Percentiles rank a stretch among this genome's conserved stretches.
Conservation (phyloP, 2,113 vertebrate genomes). For the Aix galericulata region DNA sequence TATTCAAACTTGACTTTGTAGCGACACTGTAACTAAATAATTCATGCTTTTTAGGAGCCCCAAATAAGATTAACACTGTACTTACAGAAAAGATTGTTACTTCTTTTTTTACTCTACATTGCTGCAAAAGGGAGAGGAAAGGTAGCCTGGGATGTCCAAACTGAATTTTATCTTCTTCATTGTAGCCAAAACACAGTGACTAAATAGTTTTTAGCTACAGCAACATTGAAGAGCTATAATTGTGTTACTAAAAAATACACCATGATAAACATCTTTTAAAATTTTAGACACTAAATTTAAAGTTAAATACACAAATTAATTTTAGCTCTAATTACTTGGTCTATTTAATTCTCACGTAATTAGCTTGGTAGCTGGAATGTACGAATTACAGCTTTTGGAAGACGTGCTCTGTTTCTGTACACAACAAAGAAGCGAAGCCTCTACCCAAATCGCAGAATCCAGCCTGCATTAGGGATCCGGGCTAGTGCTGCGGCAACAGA, state of each 20-base stretch:
- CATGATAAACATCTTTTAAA: neutral
- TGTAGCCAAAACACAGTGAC: neutral
- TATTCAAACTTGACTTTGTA: neutral
- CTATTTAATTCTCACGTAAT: neutral
- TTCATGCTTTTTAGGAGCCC: neutral
- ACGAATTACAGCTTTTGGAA: neutral
- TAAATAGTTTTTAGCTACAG: neutral
- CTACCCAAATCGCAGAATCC: neutral
- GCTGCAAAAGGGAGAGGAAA: neutral
- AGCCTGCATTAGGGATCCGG: neutral
- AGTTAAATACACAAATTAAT: constrained; percentile 4
- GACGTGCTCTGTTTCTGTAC: neutral
- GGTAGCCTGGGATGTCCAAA: neutral
- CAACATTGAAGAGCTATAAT: neutral
- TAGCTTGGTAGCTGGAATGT: neutral
- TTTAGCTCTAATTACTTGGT: constrained; percentile 34
- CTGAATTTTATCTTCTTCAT: neutral
- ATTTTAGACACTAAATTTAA: neutral
- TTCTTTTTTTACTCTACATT: neutral
- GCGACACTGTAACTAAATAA: neutral
- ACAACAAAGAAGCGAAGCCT: neutral
- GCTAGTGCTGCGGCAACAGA: neutral
- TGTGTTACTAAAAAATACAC: neutral
- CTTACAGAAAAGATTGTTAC: neutral
- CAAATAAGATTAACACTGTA: neutral